Percentiles rank a stretch among this genome's conserved stretches.
These are phyloP conservation scores for Drosophila algonquin DNA, from an alignment of 2,888 invertebrate species.

Conservation along the genomic window DNA sequence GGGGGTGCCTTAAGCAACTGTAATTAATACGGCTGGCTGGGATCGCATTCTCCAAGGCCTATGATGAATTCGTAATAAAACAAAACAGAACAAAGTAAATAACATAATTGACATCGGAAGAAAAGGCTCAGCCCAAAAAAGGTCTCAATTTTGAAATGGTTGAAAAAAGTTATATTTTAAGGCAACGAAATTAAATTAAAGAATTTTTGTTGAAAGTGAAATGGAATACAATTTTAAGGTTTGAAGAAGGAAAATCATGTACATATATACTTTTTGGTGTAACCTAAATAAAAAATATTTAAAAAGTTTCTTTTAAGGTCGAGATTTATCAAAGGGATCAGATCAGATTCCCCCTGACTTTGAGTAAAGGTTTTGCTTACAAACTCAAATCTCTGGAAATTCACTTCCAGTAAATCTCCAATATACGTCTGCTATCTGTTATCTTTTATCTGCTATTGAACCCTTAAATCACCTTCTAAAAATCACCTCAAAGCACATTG, in stretches of 20 bases:
- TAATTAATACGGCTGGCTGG: slow-evolving; percentile 5
- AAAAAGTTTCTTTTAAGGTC: too few relatives aligned
- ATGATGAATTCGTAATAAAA: not conserved
- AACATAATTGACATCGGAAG: slow-evolving; percentile 2
- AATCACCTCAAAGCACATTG: slow-evolving; percentile 1
- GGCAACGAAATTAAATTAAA: slow-evolving; percentile 1
- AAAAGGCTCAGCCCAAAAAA: slow-evolving; percentile 14
- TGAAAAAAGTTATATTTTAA: slow-evolving; percentile 8
- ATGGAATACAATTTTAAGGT: not conserved
- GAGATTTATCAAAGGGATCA: not conserved
- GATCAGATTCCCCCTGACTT: not conserved
- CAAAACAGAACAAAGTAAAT: not conserved
- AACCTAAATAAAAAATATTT: too few relatives aligned
- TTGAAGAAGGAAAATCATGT: not conserved
- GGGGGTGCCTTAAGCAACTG: not conserved
- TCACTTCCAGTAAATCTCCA: slow-evolving; percentile 4
- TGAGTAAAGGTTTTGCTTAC: not conserved
- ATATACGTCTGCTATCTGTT: not conserved
- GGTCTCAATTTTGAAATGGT: slow-evolving; percentile 7
- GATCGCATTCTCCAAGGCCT: not conserved
- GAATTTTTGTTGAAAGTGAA: not conserved
- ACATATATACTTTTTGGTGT: too few relatives aligned
- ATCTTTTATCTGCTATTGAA: not conserved
- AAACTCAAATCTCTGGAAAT: too few relatives aligned
- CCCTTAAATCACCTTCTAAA: slow-evolving; percentile 19